Evolutionary conservation across 2,888 invertebrate species (phyloP).

Genomic region (Drosophila vallismaia): DNA sequence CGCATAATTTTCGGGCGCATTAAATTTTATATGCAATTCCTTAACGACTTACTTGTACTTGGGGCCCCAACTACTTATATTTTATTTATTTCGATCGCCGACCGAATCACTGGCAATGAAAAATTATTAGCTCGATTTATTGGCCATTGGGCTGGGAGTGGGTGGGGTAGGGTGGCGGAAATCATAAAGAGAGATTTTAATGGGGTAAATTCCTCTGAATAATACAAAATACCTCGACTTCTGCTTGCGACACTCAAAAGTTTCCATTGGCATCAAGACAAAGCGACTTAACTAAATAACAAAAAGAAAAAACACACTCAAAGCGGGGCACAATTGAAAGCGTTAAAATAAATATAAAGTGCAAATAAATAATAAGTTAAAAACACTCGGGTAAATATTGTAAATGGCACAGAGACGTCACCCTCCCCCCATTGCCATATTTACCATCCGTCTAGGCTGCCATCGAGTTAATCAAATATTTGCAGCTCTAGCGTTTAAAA

Average conservation of each 20-base stretch:
- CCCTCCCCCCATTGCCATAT: constrained; percentile 39
- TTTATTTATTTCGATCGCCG: constrained; percentile 70
- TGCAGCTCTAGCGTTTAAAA: constrained; percentile 49
- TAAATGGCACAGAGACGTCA: constrained; percentile 46
- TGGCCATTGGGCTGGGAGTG: constrained; percentile 53
- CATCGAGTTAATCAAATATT: constrained; percentile 65
- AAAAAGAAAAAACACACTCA: constrained; percentile 28
- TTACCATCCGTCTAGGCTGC: constrained; percentile 58
- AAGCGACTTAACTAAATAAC: constrained; percentile 62
- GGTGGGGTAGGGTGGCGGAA: constrained; percentile 36
- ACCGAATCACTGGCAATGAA: constrained; percentile 65
- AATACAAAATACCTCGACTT: constrained; percentile 6
- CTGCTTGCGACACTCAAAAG: constrained; percentile 23
- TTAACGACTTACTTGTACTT: constrained; percentile 73
- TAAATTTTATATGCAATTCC: constrained; percentile 74
- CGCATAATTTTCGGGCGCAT: constrained; percentile 76
- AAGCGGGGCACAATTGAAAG: constrained; percentile 25
- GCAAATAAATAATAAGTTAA: constrained; percentile 53
- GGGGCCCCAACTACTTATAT: constrained; percentile 56
- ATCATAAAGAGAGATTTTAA: constrained; percentile 66
- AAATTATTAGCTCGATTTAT: constrained; percentile 73
- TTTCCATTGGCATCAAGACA: constrained; percentile 44
- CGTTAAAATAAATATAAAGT: constrained; percentile 55
- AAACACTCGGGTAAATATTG: constrained; percentile 45
- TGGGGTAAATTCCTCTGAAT: constrained; percentile 12